These are phyloP conservation scores for Nesospiza acunhae DNA, from an alignment of 2,113 vertebrate species.

Conservation along the genomic window DNA sequence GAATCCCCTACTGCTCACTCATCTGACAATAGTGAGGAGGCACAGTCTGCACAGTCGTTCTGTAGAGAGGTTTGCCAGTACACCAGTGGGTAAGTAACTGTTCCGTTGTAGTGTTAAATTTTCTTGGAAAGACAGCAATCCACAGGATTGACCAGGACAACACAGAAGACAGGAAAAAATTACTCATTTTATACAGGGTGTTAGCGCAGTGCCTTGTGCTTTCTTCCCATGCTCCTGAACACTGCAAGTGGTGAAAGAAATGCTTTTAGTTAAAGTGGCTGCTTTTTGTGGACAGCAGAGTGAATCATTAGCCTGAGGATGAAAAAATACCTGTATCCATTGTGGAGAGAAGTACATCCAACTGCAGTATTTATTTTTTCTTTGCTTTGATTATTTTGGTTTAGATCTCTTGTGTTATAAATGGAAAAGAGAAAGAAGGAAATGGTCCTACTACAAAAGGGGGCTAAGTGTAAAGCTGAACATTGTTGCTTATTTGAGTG, in stretches of 20 bases:
- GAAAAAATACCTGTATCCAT: not conserved
- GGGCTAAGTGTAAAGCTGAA: not conserved
- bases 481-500: not conserved
- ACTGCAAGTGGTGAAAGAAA: not conserved
- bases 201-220: not conserved
- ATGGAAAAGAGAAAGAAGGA: not conserved
- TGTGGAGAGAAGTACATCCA: not conserved
- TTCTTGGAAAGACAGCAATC: not conserved
- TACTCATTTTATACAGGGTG: not conserved
- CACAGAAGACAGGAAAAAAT: not conserved
- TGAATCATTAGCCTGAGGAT: not conserved
- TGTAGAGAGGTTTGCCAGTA: slow-evolving; percentile 78
- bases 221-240: not conserved
- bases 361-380: not conserved
- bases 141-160: not conserved
- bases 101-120: rapidly evolving
- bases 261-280: not conserved
- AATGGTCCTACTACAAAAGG: not conserved
- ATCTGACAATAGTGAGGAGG: slow-evolving; percentile 83
- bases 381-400: not conserved
- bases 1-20: slow-evolving; percentile 71
- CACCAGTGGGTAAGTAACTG: slow-evolving; percentile 79
- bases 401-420: not conserved
- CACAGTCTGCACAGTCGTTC: slow-evolving; percentile 80
- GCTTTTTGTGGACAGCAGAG: not conserved